Base-by-base conservation (phyloP, 2,888 invertebrate species). In the Ptycholaimellus sp. region DNA sequence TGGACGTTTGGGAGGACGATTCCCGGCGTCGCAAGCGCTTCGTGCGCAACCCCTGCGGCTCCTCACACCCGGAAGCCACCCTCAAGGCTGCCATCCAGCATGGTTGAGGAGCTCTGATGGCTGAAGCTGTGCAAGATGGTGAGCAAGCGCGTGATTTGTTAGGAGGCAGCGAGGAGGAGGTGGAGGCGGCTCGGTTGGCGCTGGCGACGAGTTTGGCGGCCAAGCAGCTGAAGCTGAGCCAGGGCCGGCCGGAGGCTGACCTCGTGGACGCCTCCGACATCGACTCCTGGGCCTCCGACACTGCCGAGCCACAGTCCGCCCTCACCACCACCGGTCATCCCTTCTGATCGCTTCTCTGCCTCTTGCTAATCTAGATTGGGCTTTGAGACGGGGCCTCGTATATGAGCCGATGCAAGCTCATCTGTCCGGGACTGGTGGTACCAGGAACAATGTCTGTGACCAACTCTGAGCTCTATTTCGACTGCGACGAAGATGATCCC, bases 1-100 rank as follows among this genome's bases (percentile, higher is more conserved):
- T 99, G 49, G 96, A 99, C 63, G 78, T 81, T 30, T 99, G 96
- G 96, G 96, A 96, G 65, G 96, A 96, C 64, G 96, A 99, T 66
- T 85, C 87, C 5, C 70, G 96, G 16, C 68, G 96, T 40, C 71
- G 93, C 40, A 76, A 93, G 52, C 71, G 96, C 30, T 76, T 96
- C 59, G 79, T 96, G 40, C 83, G 83, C 49, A 93, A 96, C 68
- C 76, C 85, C 21, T 69, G 78, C 43, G 93, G 90, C 3, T 74
- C 78, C n/a, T 71, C 75, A 36, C 87, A 87, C 64, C 77, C 79
- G 11, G 80, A 82, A 62, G 85, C 82, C 13, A 56, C 59, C 13
- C 50, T 65, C n/a, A 59, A 77, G 59, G 76, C 80, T 29, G 75
- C 78, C 37, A 65, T 76, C 46, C 73, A 80, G 59, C 73, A 78